A percentile compares a stretch with the other conserved stretches of the same genome.
Evolutionary conservation across 2,113 vertebrate genomes (phyloP).

Genomic region (Seriola rivoliana): DNA sequence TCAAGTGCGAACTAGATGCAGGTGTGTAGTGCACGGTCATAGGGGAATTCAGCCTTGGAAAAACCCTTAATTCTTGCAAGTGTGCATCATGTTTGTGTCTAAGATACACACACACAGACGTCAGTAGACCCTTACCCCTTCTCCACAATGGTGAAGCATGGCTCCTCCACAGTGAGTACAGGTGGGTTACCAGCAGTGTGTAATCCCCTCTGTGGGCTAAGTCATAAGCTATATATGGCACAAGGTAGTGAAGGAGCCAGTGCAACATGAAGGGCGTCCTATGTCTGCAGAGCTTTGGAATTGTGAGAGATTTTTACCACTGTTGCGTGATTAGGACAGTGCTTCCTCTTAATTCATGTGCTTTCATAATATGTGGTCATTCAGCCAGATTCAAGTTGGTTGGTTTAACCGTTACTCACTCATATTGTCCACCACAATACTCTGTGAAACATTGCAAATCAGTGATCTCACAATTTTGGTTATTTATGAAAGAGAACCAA

Average conservation of each 20-base stretch:
- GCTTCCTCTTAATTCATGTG: background rate
- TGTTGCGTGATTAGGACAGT: background rate
- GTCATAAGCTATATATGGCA: slow-evolving; percentile 50
- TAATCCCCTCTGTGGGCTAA: slow-evolving; percentile 66
- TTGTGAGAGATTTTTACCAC: background rate
- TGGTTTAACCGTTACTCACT: background rate
- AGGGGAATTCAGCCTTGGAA: no score
- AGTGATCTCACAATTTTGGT: background rate
- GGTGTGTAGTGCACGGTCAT: no score
- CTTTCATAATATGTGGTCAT: background rate
- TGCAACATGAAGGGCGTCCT: background rate
- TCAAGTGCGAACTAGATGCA: no score
- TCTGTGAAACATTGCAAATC: background rate
- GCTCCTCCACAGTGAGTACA: no score
- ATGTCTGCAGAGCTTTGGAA: slow-evolving; percentile 1
- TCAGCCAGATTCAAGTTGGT: background rate
- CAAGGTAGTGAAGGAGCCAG: slow-evolving; percentile 13
- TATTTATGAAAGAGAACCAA: background rate
- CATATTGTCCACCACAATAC: background rate
- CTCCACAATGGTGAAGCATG: no score
- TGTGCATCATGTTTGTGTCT: no score
- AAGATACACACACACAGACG: no score
- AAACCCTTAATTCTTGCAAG: no score
- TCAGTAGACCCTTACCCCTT: no score
- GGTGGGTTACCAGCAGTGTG: slow-evolving; percentile 14